A percentile compares a stretch with the other conserved stretches of the same genome.
Conservation (phyloP, 2,113 vertebrate genomes). For the Orthonyx spaldingii region DNA sequence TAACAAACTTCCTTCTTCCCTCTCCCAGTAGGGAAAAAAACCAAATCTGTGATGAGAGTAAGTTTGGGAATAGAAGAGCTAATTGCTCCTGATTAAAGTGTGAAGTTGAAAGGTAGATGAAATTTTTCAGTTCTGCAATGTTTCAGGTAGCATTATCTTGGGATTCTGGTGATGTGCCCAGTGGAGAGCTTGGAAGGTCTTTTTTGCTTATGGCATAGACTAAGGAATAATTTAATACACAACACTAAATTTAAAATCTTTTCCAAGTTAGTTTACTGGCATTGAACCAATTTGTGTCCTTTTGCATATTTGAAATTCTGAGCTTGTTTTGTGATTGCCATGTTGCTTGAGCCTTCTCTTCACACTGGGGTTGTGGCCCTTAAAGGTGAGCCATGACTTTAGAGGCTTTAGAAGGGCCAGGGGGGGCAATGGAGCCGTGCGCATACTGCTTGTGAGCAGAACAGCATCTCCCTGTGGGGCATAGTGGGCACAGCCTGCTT, state of each 20-base stretch:
- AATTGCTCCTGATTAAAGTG: background rate
- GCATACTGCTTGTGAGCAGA: fast-evolving
- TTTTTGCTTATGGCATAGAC: background rate
- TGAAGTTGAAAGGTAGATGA: background rate
- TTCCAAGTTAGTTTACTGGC: background rate
- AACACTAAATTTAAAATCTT: background rate
- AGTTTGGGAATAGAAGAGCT: background rate
- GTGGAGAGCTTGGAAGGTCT: background rate
- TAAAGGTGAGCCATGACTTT: background rate
- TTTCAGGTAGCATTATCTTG: background rate
- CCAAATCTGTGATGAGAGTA: background rate
- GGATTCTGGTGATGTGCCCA: background rate
- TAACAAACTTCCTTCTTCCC: conserved; percentile 31
- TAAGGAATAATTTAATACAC: background rate
- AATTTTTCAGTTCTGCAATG: background rate
- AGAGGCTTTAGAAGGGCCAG: background rate
- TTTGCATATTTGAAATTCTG: background rate
- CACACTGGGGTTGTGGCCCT: fast-evolving
- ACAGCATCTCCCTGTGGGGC: background rate
- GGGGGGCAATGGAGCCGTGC: fast-evolving
- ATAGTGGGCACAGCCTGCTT: background rate
- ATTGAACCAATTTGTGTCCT: background rate
- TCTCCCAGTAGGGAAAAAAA: background rate
- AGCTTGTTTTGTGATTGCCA: background rate
- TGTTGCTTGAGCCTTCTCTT: background rate